A percentile compares a stretch with the other conserved stretches of the same genome.
Evolutionary conservation across 2,113 vertebrate genomes (phyloP).

Genomic region (Microtus richardsoni): DNA sequence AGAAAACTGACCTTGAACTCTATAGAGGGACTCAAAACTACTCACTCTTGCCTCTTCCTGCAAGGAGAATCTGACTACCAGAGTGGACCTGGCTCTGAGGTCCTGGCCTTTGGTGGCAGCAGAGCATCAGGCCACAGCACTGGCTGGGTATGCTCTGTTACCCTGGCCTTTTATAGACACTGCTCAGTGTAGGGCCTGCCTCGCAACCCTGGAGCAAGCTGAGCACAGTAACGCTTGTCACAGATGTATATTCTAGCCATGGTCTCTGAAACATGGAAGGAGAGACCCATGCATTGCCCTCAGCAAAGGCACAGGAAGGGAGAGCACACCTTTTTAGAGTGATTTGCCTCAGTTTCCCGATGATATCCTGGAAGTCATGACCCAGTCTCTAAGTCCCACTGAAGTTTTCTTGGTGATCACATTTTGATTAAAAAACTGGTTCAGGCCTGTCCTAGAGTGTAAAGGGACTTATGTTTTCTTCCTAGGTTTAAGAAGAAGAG

Average conservation of each 20-base stretch:
- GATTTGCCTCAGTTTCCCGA: not conserved
- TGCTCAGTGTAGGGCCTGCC: not conserved
- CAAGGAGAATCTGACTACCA: not conserved
- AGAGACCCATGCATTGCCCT: not conserved
- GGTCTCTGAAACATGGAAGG: not conserved
- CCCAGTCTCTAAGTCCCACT: not conserved
- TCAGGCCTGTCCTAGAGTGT: not conserved
- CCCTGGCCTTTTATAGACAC: not conserved
- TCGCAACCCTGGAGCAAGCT: not conserved
- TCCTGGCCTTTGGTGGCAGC: not conserved
- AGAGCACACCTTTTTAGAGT: not conserved
- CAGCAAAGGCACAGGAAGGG: not conserved
- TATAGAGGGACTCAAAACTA: not conserved
- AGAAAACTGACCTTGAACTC: constrained; percentile 21
- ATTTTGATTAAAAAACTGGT: not conserved
- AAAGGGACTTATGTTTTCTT: not conserved
- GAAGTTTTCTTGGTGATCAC: not conserved
- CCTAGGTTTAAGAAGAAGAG: not conserved
- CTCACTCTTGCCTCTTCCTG: not conserved
- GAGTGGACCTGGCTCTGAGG: not conserved
- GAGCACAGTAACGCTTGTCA: not conserved
- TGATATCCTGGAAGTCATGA: not conserved
- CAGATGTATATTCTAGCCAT: not conserved
- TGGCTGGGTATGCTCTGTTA: not conserved
- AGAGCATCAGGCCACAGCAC: not conserved